These are phyloP conservation scores for Halocaridina rubra DNA, from an alignment of 2,888 invertebrate species.

Conservation along the genomic window DNA sequence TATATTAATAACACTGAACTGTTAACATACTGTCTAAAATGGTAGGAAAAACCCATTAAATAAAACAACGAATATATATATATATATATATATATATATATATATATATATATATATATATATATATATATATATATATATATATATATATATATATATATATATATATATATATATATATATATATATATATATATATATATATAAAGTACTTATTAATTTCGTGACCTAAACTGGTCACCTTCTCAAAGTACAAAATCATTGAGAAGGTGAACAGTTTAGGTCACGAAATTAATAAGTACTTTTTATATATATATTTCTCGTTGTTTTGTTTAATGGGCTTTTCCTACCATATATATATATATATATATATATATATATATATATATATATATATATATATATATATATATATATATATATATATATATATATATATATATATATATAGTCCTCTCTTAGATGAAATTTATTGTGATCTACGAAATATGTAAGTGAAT, in stretches of 20 bases:
- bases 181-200: not conserved
- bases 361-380: not conserved
- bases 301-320: too few species aligned
- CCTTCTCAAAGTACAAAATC: too few species aligned
- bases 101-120: not conserved
- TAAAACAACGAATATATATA: not conserved
- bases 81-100: not conserved
- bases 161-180: not conserved
- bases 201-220: not conserved
- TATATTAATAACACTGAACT: too few species aligned
- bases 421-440: not conserved
- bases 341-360: not conserved
- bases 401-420: not conserved
- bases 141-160: not conserved
- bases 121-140: not conserved
- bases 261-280: too few species aligned
- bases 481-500: too few species aligned
- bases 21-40: too few species aligned
- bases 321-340: not conserved
- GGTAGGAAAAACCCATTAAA: too few species aligned
- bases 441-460: not conserved
- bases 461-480: too few species aligned
- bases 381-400: not conserved
- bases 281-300: too few species aligned
- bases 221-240: not conserved